Percentiles rank a stretch among this genome's conserved stretches.
phyloP scores from a whole-genome alignment of 1,140 invertebrate species.

The Drosophila santomea region DNA sequence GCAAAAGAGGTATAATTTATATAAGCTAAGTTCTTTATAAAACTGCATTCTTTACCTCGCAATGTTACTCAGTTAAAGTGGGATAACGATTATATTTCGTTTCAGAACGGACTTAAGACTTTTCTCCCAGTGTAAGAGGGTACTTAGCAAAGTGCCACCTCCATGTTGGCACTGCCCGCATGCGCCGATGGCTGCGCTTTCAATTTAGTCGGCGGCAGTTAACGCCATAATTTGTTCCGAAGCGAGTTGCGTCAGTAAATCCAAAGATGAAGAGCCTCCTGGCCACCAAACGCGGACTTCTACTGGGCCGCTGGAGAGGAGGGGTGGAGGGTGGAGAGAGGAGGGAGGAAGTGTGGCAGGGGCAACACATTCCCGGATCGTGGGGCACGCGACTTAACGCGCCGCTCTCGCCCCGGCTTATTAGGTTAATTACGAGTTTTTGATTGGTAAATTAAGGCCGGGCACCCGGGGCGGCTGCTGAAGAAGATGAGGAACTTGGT shows the following conservation, averaged over 20 bases:
- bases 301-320: not conserved
- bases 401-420: constrained; percentile 64
- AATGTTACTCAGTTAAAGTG: too few relatives aligned
- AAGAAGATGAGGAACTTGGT: constrained; percentile 15
- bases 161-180: constrained; percentile 47
- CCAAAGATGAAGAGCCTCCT: constrained; percentile 61
- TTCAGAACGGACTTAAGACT: too few relatives aligned
- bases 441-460: constrained; percentile 79
- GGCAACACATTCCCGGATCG: constrained; percentile 7
- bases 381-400: constrained; percentile 65
- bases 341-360: not conserved
- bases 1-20: too few relatives aligned
- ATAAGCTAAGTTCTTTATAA: too few relatives aligned
- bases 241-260: constrained; percentile 77
- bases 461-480: constrained; percentile 39
- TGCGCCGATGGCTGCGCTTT: constrained; percentile 32
- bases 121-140: not conserved
- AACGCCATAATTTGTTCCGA: constrained; percentile 70
- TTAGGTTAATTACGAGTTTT: constrained; percentile 82
- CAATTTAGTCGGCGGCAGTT: constrained; percentile 49
- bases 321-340: too few relatives aligned
- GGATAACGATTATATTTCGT: too few relatives aligned
- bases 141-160: constrained; percentile 7
- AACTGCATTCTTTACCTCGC: too few relatives aligned
- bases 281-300: not conserved